Percentiles rank a stretch among this genome's conserved stretches.
phyloP scores from a whole-genome alignment of 2,888 invertebrate genomes.

The Nomada hirtipes region DNA sequence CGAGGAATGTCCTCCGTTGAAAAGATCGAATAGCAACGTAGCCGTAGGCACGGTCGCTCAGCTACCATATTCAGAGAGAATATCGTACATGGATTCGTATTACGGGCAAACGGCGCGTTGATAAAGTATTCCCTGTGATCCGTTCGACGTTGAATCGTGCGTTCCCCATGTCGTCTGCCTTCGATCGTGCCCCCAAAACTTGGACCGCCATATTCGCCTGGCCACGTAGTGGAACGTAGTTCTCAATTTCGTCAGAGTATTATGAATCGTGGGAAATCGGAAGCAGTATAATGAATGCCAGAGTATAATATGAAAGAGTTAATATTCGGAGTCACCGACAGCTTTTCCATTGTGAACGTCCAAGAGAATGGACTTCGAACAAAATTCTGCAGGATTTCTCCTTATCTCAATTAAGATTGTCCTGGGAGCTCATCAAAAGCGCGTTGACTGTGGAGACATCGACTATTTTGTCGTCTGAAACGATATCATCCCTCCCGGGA shows the following conservation, averaged over 20 bases:
- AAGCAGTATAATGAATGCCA: background rate
- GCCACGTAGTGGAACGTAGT: background rate
- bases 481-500: conserved; percentile 50
- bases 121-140: conserved; percentile 83
- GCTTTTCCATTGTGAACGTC: background rate
- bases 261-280: background rate
- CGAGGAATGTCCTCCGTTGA: conserved; percentile 76
- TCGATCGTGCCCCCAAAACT: conserved; percentile 39
- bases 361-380: background rate
- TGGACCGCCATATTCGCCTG: background rate
- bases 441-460: conserved; percentile 21
- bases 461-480: conserved; percentile 45
- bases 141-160: conserved; percentile 47
- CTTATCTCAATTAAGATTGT: conserved; percentile 44
- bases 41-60: conserved; percentile 73
- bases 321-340: background rate
- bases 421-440: conserved; percentile 47
- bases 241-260: background rate
- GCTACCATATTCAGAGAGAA: conserved; percentile 80
- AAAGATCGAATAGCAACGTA: conserved; percentile 74
- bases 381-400: conserved; percentile 7
- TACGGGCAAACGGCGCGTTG: conserved; percentile 73
- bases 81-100: conserved; percentile 72
- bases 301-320: background rate
- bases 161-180: conserved; percentile 14